These are phyloP conservation scores for Leistus spinibarbis DNA, from an alignment of 2,888 invertebrate species.

Conservation along the genomic window DNA sequence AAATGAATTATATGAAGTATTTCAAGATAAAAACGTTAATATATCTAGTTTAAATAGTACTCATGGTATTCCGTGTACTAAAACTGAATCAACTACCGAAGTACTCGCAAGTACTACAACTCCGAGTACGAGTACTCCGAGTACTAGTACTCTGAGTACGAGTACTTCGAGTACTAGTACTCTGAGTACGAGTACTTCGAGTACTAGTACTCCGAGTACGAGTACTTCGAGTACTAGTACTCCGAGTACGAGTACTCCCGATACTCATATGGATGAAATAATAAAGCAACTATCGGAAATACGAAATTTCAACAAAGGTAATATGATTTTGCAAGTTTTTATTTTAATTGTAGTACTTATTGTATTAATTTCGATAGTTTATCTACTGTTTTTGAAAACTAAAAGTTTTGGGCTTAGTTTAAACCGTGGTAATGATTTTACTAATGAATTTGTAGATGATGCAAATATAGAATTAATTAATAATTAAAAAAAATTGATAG, in stretches of 20 bases:
- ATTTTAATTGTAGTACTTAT: conserved; percentile 21
- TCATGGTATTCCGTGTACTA: background rate
- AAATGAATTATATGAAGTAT: background rate
- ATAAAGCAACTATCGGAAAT: conserved; percentile 20
- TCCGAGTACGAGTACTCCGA: background rate
- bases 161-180: conserved; percentile 3
- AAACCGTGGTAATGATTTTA: background rate
- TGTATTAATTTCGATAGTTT: conserved; percentile 20
- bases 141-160: background rate
- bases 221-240: background rate
- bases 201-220: conserved; percentile 2
- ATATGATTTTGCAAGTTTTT: conserved; percentile 26
- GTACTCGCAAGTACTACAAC: background rate
- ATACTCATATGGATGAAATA: conserved; percentile 9
- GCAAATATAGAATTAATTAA: conserved; percentile 13
- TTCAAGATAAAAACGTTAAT: background rate
- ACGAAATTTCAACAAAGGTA: conserved; percentile 23
- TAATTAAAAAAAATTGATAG: background rate
- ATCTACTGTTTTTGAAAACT: conserved; percentile 29
- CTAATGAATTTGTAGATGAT: conserved; percentile 20
- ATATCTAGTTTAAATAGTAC: background rate
- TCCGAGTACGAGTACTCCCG: background rate
- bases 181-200: background rate
- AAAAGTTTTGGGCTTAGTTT: background rate
- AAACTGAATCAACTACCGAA: background rate